Evolutionary conservation across 1,140 invertebrate genomes (phyloP).

Genomic region (Macrobrachium rosenbergii): DNA sequence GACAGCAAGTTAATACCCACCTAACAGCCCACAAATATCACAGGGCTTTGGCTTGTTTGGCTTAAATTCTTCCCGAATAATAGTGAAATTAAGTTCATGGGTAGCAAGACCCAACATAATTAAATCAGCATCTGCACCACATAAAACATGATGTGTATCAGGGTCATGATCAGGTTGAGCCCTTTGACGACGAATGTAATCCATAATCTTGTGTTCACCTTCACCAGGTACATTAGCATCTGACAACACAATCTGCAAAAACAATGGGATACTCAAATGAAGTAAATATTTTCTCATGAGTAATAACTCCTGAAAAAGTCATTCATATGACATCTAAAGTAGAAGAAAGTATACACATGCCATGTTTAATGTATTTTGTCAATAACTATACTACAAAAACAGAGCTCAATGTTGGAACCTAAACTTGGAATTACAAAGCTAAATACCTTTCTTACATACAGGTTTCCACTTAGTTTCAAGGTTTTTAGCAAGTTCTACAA

Average conservation of each 20-base stretch:
- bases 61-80: slow-evolving; percentile 98
- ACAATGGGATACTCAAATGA: background rate
- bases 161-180: slow-evolving; percentile 93
- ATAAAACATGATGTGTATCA: slow-evolving; percentile 97
- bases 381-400: too few species aligned
- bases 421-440: too few species aligned
- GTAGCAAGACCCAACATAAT: slow-evolving; percentile 99
- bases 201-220: slow-evolving; percentile 99
- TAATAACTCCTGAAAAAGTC: background rate
- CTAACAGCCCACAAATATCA: slow-evolving; percentile 95
- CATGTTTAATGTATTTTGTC: too few species aligned
- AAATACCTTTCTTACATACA: too few species aligned
- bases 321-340: background rate
- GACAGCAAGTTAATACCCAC: slow-evolving; percentile 71
- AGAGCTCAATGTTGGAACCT: too few species aligned
- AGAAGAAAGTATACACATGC: too few species aligned
- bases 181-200: slow-evolving; percentile 96
- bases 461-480: too few species aligned
- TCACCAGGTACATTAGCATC: slow-evolving; percentile 99
- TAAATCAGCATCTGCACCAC: slow-evolving; percentile 98
- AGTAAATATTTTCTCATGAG: background rate
- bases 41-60: slow-evolving; percentile 96
- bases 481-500: too few species aligned
- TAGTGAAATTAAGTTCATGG: slow-evolving; percentile 98
- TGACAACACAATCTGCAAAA: slow-evolving; percentile 84